Base-by-base conservation (phyloP, 2,113 vertebrate species). In the Catharus minimus region DNA sequence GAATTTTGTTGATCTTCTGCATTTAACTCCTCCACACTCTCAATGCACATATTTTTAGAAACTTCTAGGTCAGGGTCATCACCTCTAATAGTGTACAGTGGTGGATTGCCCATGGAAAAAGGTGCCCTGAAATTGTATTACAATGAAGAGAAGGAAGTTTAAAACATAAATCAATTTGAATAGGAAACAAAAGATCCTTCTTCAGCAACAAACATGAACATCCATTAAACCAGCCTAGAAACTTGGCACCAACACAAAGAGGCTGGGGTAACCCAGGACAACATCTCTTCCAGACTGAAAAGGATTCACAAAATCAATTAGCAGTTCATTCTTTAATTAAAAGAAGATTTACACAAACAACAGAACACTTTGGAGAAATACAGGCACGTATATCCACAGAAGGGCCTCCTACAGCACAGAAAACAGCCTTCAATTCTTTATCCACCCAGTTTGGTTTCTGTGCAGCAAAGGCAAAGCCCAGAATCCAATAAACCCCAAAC, bases 311-410 rank as follows among this genome's bases (percentile, higher is more conserved):
- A 27, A 88, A 79, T 62, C 56, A 60, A 88, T 65, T 52, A 93
- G 30, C 47, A 74, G 44, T 84, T 90, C 28, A 20, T 60, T 81
- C 79, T 94, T 94, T 95, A 92, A 93, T 93, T 74, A 87, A 90
- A 87, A 19, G 27, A 88, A 85, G 30, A 94, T 73, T 84, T 91
- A 91, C 41, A 81, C 26, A 65, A 82, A 61, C 23, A 81, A 64
- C 26, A 66, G 39, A 86, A 82, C 27, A 32, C 62, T 82, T 8
- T 43, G 41, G 28, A 68, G 56, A 93, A 86, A 28, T 39, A 65
- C 0, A 91, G 64, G 55, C 82, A 88, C 11, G 3, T 77, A 61
- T 6, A 75, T 62, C 73, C 38, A 76, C 38, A 78, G 46, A 83
- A 26, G 30, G 32, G 30, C 27, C 69, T 88, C 56, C 39, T 84